A percentile compares a stretch with the other conserved stretches of the same genome.
Conservation (phyloP, 2,888 invertebrate genomes). For the Sclerodermus sp. region DNA sequence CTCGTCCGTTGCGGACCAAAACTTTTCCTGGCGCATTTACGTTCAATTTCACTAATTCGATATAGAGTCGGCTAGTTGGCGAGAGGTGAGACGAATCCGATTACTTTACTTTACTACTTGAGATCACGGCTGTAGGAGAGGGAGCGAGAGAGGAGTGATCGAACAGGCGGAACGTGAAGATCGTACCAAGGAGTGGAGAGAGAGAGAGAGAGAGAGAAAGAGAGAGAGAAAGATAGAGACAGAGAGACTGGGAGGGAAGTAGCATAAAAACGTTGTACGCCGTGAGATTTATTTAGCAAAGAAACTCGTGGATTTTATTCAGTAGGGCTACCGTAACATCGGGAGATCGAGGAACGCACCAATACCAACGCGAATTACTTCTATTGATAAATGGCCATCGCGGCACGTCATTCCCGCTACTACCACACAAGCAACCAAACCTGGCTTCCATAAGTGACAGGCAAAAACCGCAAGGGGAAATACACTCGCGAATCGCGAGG, state of each 20-base stretch:
- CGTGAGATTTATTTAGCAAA: slow-evolving; percentile 23
- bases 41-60: slow-evolving; percentile 28
- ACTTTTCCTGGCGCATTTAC: no score
- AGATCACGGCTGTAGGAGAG: neutral
- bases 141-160: slow-evolving; percentile 12
- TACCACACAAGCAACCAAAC: no score
- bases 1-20: no score
- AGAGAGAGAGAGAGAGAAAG: slow-evolving; percentile 4
- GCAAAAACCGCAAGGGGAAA: no score
- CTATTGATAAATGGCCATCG: no score
- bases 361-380: no score
- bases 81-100: slow-evolving; percentile 28
- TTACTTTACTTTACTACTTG: slow-evolving; percentile 15
- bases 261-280: slow-evolving; percentile 22
- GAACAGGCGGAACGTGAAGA: slow-evolving; percentile 30
- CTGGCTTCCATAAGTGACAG: no score
- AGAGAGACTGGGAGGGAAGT: slow-evolving; percentile 3
- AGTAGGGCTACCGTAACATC: slow-evolving; percentile 6
- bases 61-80: slow-evolving; percentile 27
- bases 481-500: no score
- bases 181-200: slow-evolving; percentile 18
- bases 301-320: slow-evolving; percentile 21
- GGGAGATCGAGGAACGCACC: no score
- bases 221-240: slow-evolving; percentile 8
- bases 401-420: no score